phyloP scores from a whole-genome alignment of 2,888 invertebrate species.

The Lepidocyrtinus sp. region DNA sequence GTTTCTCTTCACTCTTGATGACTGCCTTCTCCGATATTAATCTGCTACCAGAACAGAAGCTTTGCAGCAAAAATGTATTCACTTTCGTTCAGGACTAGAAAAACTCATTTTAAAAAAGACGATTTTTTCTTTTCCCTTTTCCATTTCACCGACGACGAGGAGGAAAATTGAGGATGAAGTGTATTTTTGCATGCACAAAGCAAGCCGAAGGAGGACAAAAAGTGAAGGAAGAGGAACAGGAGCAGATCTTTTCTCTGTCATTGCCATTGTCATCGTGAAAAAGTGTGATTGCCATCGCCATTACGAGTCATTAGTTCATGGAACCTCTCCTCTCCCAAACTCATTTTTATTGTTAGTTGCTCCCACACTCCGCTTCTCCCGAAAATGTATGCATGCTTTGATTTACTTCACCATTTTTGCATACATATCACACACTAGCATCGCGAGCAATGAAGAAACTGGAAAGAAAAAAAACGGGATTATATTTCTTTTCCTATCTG shows the following conservation, averaged over 20 bases:
- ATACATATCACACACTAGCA: slow-evolving; percentile 31
- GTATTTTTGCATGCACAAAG: slow-evolving; percentile 18
- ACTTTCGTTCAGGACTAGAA: slow-evolving; percentile 14
- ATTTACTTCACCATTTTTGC: slow-evolving; percentile 31
- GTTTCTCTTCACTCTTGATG: slow-evolving; percentile 13
- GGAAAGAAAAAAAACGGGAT: slow-evolving; percentile 22
- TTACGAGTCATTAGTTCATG: slow-evolving; percentile 54
- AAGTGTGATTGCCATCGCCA: slow-evolving; percentile 52
- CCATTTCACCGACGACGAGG: neutral
- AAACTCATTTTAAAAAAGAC: slow-evolving; percentile 21
- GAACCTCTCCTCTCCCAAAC: slow-evolving; percentile 26
- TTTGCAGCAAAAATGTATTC: neutral
- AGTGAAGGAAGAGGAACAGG: neutral
- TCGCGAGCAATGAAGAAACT: slow-evolving; percentile 17
- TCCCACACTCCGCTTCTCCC: slow-evolving; percentile 1
- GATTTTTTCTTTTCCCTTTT: neutral
- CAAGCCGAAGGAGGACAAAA: neutral
- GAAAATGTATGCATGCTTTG: slow-evolving; percentile 14
- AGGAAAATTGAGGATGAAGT: neutral
- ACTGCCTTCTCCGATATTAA: slow-evolving; percentile 12
- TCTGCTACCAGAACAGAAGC: neutral
- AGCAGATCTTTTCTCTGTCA: slow-evolving; percentile 40
- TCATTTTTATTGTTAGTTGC: slow-evolving; percentile 19
- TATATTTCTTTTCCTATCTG: slow-evolving; percentile 13
- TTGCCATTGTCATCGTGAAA: slow-evolving; percentile 54